phyloP scores from a whole-genome alignment of 1,140 invertebrate genomes.

The Heliconius hermathena region DNA sequence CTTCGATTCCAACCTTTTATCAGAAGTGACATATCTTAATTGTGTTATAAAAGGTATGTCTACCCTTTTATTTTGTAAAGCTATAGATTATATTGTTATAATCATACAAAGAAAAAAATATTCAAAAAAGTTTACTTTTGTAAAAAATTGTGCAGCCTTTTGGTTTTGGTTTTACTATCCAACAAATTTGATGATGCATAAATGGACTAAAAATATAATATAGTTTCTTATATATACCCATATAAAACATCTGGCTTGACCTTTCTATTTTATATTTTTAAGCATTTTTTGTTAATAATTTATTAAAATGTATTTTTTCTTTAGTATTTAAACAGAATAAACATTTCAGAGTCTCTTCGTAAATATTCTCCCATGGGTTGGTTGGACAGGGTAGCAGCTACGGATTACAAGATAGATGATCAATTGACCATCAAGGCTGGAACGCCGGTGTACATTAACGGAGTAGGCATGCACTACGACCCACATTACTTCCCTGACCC shows the following conservation, averaged over 20 bases:
- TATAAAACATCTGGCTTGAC: too few species aligned
- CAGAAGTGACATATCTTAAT: conserved; percentile 40
- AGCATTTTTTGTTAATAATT: too few species aligned
- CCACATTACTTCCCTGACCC: conserved; percentile 42
- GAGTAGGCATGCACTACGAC: conserved; percentile 78
- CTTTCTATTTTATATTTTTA: too few species aligned
- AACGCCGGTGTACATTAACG: conserved; percentile 54
- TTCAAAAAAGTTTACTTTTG: too few species aligned
- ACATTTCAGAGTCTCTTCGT: conserved; percentile 78
- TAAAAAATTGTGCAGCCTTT: too few species aligned
- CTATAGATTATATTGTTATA: too few species aligned
- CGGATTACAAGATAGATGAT: conserved; percentile 70
- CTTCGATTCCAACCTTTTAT: conserved; percentile 37
- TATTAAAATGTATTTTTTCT: background rate
- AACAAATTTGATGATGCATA: too few species aligned
- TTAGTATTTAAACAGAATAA: background rate
- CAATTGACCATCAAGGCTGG: conserved; percentile 67
- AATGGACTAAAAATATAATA: too few species aligned
- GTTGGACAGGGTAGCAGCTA: conserved; percentile 65
- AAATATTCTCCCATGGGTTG: conserved; percentile 80
- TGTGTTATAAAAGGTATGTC: conserved; percentile 45
- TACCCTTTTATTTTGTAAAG: background rate
- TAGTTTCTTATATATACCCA: too few species aligned
- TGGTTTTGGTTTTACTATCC: too few species aligned
- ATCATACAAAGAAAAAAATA: too few species aligned